Evolutionary conservation across 92 coral and sea anemone species (phyloP).

Genomic region (Epizoanthus stellaris): DNA sequence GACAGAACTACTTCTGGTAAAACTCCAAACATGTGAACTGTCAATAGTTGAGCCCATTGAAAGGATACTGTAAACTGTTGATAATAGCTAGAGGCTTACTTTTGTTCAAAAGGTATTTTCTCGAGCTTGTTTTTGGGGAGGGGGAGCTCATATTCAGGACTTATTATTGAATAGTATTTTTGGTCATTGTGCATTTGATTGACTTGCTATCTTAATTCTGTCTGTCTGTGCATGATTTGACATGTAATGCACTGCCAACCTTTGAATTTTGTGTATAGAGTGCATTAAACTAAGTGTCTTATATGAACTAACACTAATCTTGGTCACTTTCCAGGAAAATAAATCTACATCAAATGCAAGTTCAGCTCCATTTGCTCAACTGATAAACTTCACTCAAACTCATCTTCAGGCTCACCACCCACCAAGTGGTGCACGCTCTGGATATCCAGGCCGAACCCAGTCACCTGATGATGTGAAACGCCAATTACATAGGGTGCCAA

Average conservation of each 20-base stretch:
- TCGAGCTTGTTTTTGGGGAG: too few species aligned
- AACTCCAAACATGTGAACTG: too few species aligned
- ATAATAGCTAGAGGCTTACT: background rate
- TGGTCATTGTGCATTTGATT: background rate
- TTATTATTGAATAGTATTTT: background rate
- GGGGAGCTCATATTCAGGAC: too few species aligned
- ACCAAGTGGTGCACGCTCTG: conserved; percentile 62
- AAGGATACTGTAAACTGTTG: background rate
- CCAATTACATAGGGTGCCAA: conserved; percentile 60
- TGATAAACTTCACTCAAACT: conserved; percentile 65
- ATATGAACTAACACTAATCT: background rate
- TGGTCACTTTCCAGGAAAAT: conserved; percentile 56
- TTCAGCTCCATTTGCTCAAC: conserved; percentile 86
- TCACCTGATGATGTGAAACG: conserved; percentile 65
- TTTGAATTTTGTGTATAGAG: too few species aligned
- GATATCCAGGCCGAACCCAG: conserved; percentile 67
- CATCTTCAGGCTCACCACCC: conserved; percentile 79
- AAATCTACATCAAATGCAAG: conserved; percentile 80
- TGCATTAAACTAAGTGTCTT: too few species aligned
- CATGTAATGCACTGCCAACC: too few species aligned
- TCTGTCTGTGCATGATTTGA: too few species aligned
- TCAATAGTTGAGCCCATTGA: too few species aligned
- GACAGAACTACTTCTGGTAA: too few species aligned
- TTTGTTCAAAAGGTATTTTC: too few species aligned
- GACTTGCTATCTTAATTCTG: too few species aligned